A percentile compares a stretch with the other conserved stretches of the same genome.
phyloP scores from a whole-genome alignment of 53 echinoderm and acorn worm species.

The Crossaster papposus region DNA sequence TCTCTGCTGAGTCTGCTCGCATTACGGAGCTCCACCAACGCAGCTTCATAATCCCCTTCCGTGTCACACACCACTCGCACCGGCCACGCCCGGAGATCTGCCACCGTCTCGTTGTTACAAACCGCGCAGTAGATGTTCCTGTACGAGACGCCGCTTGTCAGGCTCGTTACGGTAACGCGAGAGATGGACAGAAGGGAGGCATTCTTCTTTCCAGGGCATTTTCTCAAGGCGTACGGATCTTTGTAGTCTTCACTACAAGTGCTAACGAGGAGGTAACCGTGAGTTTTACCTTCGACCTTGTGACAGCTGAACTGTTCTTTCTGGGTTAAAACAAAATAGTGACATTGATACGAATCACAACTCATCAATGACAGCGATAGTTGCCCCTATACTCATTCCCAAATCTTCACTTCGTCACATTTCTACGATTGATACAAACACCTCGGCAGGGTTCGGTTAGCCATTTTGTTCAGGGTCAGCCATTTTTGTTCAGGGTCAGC shows the following conservation, averaged over 20 bases:
- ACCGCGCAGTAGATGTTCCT: constrained; percentile 53
- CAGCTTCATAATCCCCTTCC: background rate
- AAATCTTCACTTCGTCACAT: too few species aligned
- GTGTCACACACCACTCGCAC: background rate
- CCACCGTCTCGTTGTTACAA: constrained; percentile 24
- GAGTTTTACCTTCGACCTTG: constrained; percentile 1
- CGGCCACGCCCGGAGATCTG: constrained; percentile 17
- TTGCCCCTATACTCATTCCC: too few species aligned
- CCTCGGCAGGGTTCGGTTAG: too few species aligned
- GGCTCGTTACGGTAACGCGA: constrained; percentile 39
- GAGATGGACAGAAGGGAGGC: constrained; percentile 10
- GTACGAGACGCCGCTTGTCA: constrained; percentile 41
- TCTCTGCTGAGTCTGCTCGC: background rate
- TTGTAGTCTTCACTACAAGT: background rate
- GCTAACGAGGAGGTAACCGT: background rate
- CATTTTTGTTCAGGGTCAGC: too few species aligned
- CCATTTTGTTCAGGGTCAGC: too few species aligned
- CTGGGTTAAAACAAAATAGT: background rate
- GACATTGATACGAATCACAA: background rate
- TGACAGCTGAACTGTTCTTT: constrained; percentile 18
- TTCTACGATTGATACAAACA: too few species aligned
- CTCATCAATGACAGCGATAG: too few species aligned
- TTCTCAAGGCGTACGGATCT: background rate
- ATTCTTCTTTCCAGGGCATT: background rate
- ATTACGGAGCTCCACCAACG: background rate